phyloP scores from a whole-genome alignment of 1,140 invertebrate genomes.

The Batillaria attramentaria region DNA sequence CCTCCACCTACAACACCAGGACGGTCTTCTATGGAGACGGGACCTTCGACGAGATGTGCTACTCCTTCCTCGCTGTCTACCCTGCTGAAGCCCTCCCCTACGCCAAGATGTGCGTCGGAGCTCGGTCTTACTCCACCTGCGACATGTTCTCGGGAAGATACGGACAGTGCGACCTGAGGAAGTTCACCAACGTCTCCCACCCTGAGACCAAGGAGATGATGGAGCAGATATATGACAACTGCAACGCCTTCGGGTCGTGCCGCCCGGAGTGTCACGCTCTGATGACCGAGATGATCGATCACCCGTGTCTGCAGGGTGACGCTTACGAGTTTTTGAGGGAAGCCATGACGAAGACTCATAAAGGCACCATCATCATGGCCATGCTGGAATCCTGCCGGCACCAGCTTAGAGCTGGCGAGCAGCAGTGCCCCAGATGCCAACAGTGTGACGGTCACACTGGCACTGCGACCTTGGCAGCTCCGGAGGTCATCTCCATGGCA shows the following conservation, averaged over 20 bases:
- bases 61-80: conserved; percentile 49
- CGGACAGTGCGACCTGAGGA: background rate
- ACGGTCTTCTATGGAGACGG: conserved; percentile 43
- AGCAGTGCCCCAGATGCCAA: no score
- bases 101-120: background rate
- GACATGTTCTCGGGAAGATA: background rate
- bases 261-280: conserved; percentile 35
- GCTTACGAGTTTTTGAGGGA: conserved; percentile 26
- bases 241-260: conserved; percentile 23
- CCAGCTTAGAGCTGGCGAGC: no score
- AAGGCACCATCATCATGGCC: no score
- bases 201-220: background rate
- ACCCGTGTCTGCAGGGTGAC: conserved; percentile 48
- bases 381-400: no score
- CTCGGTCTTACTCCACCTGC: background rate
- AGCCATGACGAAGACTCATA: background rate
- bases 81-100: conserved; percentile 28
- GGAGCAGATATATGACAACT: conserved; percentile 22
- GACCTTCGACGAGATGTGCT: conserved; percentile 57
- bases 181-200: background rate
- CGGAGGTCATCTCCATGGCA: no score
- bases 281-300: conserved; percentile 29
- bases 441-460: no score
- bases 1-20: conserved; percentile 30
- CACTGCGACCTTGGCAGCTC: no score